A percentile compares a stretch with the other conserved stretches of the same genome.
Conservation (phyloP, 2,113 vertebrate genomes). For the Eonycteris spelaea region DNA sequence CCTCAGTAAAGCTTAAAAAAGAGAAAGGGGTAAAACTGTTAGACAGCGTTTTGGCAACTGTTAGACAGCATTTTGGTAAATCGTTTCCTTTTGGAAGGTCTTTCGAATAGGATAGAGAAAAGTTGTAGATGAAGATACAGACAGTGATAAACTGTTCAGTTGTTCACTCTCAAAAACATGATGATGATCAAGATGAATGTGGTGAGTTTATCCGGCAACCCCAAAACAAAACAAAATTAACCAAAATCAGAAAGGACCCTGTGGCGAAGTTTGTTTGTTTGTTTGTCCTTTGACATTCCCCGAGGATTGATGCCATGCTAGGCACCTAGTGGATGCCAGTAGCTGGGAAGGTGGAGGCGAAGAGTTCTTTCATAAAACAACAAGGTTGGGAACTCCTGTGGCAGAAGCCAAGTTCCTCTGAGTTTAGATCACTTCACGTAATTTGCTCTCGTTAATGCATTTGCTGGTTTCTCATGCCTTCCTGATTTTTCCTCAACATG, state of each 20-base stretch:
- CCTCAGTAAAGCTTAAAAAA: neutral
- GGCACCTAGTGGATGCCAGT: neutral
- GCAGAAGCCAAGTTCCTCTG: conserved; percentile 62
- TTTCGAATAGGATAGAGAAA: neutral
- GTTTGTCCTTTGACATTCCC: neutral
- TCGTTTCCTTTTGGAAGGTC: neutral
- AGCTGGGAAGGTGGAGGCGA: conserved; percentile 44
- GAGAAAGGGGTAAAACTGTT: neutral
- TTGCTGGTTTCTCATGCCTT: conserved; percentile 78
- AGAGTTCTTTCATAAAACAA: conserved; percentile 60
- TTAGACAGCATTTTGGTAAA: neutral
- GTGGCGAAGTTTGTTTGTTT: conserved; percentile 7
- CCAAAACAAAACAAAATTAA: neutral
- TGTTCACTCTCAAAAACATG: neutral
- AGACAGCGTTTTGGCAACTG: neutral
- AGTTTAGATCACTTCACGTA: conserved; percentile 67
- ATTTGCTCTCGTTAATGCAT: conserved; percentile 78
- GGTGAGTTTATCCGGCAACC: neutral
- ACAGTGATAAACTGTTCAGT: neutral
- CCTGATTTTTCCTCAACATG: conserved; percentile 77
- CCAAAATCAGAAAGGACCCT: neutral
- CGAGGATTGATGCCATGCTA: neutral
- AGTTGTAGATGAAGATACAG: neutral
- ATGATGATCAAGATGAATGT: neutral
- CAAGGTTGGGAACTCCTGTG: conserved; percentile 59